Evolutionary conservation across 2,113 vertebrate genomes (phyloP), one percentile per base, ranked within the genome.

Genomic region (Myotis yumanensis): DNA sequence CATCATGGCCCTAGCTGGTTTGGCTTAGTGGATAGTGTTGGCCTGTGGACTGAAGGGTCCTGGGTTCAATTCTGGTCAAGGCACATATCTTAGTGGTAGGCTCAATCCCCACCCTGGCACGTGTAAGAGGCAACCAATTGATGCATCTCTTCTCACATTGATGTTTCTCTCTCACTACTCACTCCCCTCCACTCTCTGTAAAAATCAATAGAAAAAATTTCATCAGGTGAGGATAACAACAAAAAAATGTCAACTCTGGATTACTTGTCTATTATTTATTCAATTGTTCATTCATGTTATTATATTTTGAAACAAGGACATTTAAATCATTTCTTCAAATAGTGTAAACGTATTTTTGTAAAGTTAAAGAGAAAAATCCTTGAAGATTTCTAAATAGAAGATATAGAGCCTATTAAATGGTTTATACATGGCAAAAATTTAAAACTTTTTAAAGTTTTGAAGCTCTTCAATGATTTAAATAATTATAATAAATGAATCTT

Each of bases 251-350:
- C 59, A 76, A 86, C 5, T 91, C 11, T 83, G 40, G 54, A 90
- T 37, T 76, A 20, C 25, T 4, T 84, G 76, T 81, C 66, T 91
- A 57, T 64, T 57, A 75, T n/a, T 90, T 57, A 77, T 51, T 92
- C 43, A 71, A 82, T 17, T 43, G 32, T 25, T 51, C 40, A 68
- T 89, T 90, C 35, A 57, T 28, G 30, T 86, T 46, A 83, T 59
- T 82, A 73, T 90, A 76, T 68, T 91, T 54, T 71, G 48, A 86
- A 71, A 85, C 64, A 48, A 16, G 2, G 20, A 23, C 15, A 96
- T 46, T 93, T 37, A 73, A 84, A 90, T 90, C 0, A 82, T 92
- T 91, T 93, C 35, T 59, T 83, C 40, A 95, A 89, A 84, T 40
- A 68, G 22, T 3, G 81, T 35, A 82, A 95, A 94, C 20, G 59